Percentiles rank a stretch among this genome's conserved stretches.
phyloP scores from a whole-genome alignment of 2,113 vertebrate species.

The Oenanthe melanoleuca region DNA sequence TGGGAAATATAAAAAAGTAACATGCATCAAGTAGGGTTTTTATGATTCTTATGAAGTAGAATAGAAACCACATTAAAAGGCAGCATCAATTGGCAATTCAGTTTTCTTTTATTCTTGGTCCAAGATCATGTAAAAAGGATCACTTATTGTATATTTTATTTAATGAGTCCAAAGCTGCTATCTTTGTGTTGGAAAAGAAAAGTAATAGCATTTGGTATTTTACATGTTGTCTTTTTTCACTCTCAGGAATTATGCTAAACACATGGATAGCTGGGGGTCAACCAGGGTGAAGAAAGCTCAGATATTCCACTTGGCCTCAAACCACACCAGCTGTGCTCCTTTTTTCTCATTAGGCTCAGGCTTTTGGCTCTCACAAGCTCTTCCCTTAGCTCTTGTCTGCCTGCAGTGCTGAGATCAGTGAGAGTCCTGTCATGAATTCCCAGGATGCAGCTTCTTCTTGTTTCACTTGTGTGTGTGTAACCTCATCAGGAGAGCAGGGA shows the following conservation, averaged over 20 bases:
- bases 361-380: constrained; percentile 6
- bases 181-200: not conserved
- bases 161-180: not conserved
- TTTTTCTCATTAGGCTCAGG: constrained; percentile 34
- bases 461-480: not conserved
- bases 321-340: constrained; percentile 39
- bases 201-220: not conserved
- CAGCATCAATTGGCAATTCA: not conserved
- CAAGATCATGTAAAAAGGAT: not conserved
- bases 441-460: not conserved
- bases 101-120: constrained; percentile 3
- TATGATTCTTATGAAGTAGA: not conserved
- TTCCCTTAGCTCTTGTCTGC: not conserved
- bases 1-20: not conserved
- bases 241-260: not conserved
- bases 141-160: not conserved
- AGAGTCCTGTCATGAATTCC: not conserved
- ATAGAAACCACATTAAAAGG: constrained; percentile 24
- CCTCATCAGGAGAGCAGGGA: not conserved
- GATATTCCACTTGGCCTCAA: constrained; percentile 30
- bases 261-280: constrained; percentile 31
- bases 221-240: not conserved
- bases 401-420: not conserved
- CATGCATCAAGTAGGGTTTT: not conserved
- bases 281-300: constrained; percentile 44